Conservation (phyloP, 2,888 invertebrate species). For the Trisateles emortualis region DNA sequence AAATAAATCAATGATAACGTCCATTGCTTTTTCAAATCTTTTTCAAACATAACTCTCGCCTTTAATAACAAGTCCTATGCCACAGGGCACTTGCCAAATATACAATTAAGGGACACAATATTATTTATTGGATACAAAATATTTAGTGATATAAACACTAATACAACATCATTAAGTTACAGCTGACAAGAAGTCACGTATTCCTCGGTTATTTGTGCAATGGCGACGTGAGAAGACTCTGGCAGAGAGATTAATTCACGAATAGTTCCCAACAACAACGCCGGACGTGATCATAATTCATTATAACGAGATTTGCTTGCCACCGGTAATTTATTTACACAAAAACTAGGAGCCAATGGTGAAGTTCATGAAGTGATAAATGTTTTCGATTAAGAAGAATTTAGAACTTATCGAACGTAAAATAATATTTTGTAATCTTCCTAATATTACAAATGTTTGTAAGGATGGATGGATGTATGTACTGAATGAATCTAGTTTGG, state of each 20-base stretch:
- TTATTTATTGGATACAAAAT: too few relatives aligned
- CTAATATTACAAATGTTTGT: too few relatives aligned
- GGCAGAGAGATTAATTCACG: slow-evolving; percentile 44
- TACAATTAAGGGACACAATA: too few relatives aligned
- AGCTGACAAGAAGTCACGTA: slow-evolving; percentile 40
- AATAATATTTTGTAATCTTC: too few relatives aligned
- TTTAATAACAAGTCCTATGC: too few relatives aligned
- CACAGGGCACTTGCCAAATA: too few relatives aligned
- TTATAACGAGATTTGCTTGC: slow-evolving; percentile 48
- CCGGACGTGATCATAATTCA: slow-evolving; percentile 44
- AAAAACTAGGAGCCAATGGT: not conserved
- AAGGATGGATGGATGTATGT: too few relatives aligned
- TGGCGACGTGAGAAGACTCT: slow-evolving; percentile 39
- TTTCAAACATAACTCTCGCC: too few relatives aligned
- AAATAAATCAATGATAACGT: too few relatives aligned
- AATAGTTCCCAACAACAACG: slow-evolving; percentile 45
- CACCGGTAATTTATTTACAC: slow-evolving; percentile 12
- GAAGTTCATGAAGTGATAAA: slow-evolving; percentile 10
- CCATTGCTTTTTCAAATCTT: too few relatives aligned
- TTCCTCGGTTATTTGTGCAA: slow-evolving; percentile 43
- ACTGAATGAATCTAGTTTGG: too few relatives aligned
- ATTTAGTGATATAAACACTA: slow-evolving; percentile 8
- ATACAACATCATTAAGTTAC: slow-evolving; percentile 33
- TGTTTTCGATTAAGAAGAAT: not conserved
- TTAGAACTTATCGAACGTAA: not conserved